Evolutionary conservation across 2,113 vertebrate species (phyloP), one percentile per base, ranked within the genome.

Genomic region (Oncorhynchus mykiss): DNA sequence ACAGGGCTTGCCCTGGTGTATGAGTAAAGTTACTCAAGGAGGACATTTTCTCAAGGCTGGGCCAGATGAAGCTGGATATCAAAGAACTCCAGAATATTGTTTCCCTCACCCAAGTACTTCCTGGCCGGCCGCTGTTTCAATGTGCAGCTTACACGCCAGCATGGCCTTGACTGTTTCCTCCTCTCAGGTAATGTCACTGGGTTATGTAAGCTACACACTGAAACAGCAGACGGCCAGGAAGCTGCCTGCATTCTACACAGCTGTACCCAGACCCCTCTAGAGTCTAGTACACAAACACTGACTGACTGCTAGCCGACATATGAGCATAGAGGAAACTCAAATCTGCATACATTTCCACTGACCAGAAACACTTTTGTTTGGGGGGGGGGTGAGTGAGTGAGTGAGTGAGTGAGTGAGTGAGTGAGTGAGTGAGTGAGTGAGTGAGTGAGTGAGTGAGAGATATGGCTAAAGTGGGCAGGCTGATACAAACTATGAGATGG

Each of bases 251-350:
- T 60, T 45, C 29, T 49, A 57, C 14, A 7, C 71, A 59, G 67
- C 59, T 54, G 2, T 18, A 16, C 16, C 16, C 73, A 72, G 29
- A 54, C 12, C 25, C 31, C 31, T 69, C 13, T 31, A 31, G 22
- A 66, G 22, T 25, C n/a, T 7, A 4, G 64, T 12, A 29, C 29
- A 39, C 77, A 57, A 62, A 64, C 79, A 75, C 24, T 67, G 45
- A 77, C 60, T 9, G 24, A 59, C 54, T 18, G n/a, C 68, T 45
- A 70, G 14, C 4, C 22, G 5, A 13, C 31, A 16, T 20, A 74
- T 75, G 54, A 45, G 68, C 13, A 9, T 77, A 60, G 72, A 80
- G 81, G 80, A 87, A 87, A 85, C 80, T 70, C 77, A 88, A 75
- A 82, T 81, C 70, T 68, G 49, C 79, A 80, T 84, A 86, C 83